These are phyloP conservation scores for Rapana venosa DNA, from an alignment of 2,888 invertebrate genomes.

Conservation along the genomic window DNA sequence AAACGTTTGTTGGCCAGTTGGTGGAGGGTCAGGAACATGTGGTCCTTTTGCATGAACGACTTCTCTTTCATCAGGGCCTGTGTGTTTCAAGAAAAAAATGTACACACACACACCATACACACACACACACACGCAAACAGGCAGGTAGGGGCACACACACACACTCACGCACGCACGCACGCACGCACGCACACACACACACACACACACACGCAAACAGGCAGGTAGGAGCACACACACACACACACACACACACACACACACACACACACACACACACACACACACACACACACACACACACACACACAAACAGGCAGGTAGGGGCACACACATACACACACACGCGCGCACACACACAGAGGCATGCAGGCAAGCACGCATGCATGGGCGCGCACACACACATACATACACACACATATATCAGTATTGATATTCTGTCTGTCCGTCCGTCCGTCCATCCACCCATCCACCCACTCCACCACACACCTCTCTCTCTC, in stretches of 20 bases:
- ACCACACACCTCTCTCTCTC: neutral
- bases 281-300: neutral
- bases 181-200: neutral
- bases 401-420: neutral
- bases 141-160: neutral
- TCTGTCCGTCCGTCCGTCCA: neutral
- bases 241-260: neutral
- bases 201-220: neutral
- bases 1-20: slow-evolving; percentile 35
- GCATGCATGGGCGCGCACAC: neutral
- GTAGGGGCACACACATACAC: neutral
- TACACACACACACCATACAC: neutral
- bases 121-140: neutral
- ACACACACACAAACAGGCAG: neutral
- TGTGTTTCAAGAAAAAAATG: neutral
- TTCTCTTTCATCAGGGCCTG: slow-evolving; percentile 23
- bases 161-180: neutral
- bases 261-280: neutral
- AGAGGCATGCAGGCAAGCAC: neutral
- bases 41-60: slow-evolving; percentile 9
- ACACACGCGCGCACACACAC: neutral
- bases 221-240: no score
- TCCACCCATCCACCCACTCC: neutral
- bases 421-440: neutral
- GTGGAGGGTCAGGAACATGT: neutral